Percentiles rank a stretch among this genome's conserved stretches.
Evolutionary conservation across 2,888 invertebrate genomes (phyloP).

Genomic region (Callyntrura sp.): DNA sequence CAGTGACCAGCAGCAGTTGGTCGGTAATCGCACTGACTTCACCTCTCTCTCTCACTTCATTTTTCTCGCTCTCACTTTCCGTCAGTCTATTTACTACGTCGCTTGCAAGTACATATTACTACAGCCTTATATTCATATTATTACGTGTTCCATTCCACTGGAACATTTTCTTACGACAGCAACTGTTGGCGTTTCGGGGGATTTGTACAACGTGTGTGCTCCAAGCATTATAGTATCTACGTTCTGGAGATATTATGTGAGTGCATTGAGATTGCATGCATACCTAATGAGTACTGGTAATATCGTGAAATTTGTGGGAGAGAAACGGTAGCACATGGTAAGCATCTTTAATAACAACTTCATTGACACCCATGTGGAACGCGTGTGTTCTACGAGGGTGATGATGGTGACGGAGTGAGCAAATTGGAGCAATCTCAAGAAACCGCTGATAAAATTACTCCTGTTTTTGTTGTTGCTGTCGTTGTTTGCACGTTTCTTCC

Average conservation of each 20-base stretch:
- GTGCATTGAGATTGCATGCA: constrained; percentile 1
- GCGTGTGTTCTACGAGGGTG: constrained; percentile 2
- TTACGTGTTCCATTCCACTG: not conserved
- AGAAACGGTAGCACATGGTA: constrained; percentile 36
- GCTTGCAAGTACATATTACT: not conserved
- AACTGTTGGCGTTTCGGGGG: not conserved
- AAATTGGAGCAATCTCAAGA: not conserved
- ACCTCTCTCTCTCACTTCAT: constrained; percentile 3
- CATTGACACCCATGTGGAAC: not conserved
- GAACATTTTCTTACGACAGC: not conserved
- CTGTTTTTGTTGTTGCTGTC: not conserved
- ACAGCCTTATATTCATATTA: not conserved
- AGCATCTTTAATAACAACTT: constrained; percentile 2
- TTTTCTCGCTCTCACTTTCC: not conserved
- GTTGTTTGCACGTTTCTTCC: not conserved
- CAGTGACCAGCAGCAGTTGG: constrained; percentile 78
- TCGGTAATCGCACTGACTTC: constrained; percentile 59
- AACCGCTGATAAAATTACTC: constrained; percentile 18
- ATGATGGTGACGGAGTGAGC: not conserved
- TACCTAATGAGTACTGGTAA: not conserved
- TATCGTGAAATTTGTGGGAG: not conserved
- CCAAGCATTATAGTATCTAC: too few relatives aligned
- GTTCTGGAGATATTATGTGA: not conserved
- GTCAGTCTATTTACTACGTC: not conserved
- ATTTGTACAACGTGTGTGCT: not conserved